Evolutionary conservation across 2,113 vertebrate genomes (phyloP), one percentile per base, ranked within the genome.

Genomic region (Pagrus major): DNA sequence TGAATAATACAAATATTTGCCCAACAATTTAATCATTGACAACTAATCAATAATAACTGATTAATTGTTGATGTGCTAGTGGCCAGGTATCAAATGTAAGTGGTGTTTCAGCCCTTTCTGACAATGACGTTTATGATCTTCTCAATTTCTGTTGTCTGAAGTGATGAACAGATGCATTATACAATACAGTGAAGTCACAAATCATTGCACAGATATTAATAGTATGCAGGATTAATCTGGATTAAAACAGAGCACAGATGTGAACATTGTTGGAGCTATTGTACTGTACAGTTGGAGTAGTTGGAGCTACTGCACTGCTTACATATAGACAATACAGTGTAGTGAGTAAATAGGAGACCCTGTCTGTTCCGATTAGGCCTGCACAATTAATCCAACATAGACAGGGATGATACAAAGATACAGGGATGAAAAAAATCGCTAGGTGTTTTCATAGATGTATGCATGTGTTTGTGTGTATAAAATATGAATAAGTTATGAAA

Each of bases 171-270:
- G 37, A 23, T 58, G 18, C 0, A 67, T 33, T 25, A 20, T 23
- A 25, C 27, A 61, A 25, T 18, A n/a, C 12, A 25, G 14, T 47
- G 51, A 41, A 33, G 49, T 20, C 69, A 67, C 52, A 51, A 71
- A 66, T 25, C 16, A 77, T 52, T 63, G 1, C 33, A 75, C 15
- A 66, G 20, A 83, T 68, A 55, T n/a, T 39, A 29, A 74, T 78
- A 78, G 61, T 5, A 86, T 65, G 71, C 33, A 41, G 81, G 86
- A 87, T 84, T 87, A 87, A 77, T 76, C 1, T 37, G 61, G 77
- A 88, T 86, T 84, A 86, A 80, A 78, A 51, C 29, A 74, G 29
- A 80, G 56, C 77, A 42, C 74, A 77, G 0, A 84, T 89, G 72
- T 59, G 21, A 58, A 11, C 49, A 35, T 37, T 67, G 33, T 7